A percentile compares a stretch with the other conserved stretches of the same genome.
These are phyloP conservation scores for Crotophaga sulcirostris DNA, from an alignment of 2,113 vertebrate species.

Conservation along the genomic window DNA sequence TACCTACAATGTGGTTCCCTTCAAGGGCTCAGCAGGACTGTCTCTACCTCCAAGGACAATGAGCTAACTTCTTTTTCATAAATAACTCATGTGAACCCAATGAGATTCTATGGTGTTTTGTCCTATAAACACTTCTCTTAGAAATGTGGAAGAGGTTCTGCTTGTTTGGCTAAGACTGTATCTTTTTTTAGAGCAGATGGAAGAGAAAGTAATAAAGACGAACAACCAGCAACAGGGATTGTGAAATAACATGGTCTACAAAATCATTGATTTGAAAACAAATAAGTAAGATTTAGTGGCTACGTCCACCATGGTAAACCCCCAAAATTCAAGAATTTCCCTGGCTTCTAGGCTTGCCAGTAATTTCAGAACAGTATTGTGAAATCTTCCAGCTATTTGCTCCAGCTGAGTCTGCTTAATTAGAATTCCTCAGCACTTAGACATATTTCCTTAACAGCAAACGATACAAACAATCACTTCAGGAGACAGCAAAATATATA, in stretches of 20 bases:
- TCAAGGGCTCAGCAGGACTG: neutral
- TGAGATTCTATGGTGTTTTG: neutral
- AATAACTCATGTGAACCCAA: neutral
- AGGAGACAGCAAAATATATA: neutral
- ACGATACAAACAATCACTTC: slow-evolving; percentile 59
- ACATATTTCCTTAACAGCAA: slow-evolving; percentile 74
- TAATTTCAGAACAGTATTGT: slow-evolving; percentile 25
- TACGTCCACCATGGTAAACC: neutral
- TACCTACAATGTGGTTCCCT: neutral
- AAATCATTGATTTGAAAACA: slow-evolving; percentile 35
- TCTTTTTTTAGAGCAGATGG: neutral
- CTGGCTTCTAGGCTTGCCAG: neutral
- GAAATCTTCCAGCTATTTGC: slow-evolving; percentile 16
- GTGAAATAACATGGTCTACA: slow-evolving; percentile 17
- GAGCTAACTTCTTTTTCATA: neutral
- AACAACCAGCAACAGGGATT: neutral
- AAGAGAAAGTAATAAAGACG: slow-evolving; percentile 47
- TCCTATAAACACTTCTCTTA: neutral
- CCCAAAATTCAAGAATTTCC: slow-evolving; percentile 8
- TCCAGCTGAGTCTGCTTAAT: slow-evolving; percentile 73
- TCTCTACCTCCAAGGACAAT: neutral
- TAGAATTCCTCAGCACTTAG: slow-evolving; percentile 75
- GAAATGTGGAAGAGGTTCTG: slow-evolving; percentile 1
- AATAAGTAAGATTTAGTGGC: neutral
- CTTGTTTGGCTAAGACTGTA: neutral